Conservation (phyloP, 2,113 vertebrate genomes). For the Gorsachius goisagi region DNA sequence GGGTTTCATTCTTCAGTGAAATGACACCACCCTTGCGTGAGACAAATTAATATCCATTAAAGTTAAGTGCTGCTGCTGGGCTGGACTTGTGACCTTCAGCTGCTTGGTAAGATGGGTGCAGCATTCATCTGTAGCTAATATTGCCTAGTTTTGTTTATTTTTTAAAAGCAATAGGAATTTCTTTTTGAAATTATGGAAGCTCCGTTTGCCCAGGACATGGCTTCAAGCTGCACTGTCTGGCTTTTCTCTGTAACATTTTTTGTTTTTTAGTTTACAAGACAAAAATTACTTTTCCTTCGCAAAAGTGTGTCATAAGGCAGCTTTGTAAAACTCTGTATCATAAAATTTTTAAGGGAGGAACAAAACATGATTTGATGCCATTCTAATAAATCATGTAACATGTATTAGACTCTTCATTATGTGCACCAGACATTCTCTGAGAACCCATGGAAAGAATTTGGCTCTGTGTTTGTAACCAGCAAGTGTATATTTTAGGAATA, state of each 20-base stretch:
- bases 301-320: not conserved
- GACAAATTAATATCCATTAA: not conserved
- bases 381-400: not conserved
- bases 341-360: not conserved
- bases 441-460: not conserved
- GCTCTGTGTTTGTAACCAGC: not conserved
- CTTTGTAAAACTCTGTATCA: not conserved
- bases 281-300: not conserved
- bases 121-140: not conserved
- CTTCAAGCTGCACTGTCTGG: not conserved
- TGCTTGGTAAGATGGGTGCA: not conserved
- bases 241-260: not conserved
- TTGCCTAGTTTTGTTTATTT: not conserved
- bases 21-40: not conserved
- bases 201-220: not conserved
- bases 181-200: not conserved
- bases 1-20: not conserved
- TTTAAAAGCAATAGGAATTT: not conserved
- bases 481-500: not conserved
- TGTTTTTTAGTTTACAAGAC: not conserved
- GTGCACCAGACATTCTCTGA: not conserved
- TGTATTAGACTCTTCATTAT: not conserved
- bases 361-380: not conserved
- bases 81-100: not conserved
- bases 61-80: not conserved